These are phyloP conservation scores for Apis cerana DNA, from an alignment of 1,140 invertebrate genomes.

Conservation along the genomic window DNA sequence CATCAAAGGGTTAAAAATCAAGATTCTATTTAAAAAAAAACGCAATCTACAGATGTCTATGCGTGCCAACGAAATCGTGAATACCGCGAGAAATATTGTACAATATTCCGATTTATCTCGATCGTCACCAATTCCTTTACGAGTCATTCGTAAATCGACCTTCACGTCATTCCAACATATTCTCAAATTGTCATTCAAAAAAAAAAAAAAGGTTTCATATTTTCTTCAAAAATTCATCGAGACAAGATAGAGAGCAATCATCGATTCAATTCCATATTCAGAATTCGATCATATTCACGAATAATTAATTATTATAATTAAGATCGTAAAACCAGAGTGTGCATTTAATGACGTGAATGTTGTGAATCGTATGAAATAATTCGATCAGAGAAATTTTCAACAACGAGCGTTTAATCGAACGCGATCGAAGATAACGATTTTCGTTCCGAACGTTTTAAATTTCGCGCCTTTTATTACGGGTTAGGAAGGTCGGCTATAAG, in stretches of 20 bases:
- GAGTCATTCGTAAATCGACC: neutral
- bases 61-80: constrained; percentile 65
- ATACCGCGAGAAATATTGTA: constrained; percentile 27
- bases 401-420: constrained; percentile 5
- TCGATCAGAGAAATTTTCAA: too few relatives aligned
- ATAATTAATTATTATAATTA: neutral
- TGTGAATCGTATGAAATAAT: neutral
- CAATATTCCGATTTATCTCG: constrained; percentile 16
- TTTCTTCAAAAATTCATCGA: neutral
- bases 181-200: neutral
- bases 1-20: neutral
- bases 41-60: constrained; percentile 46
- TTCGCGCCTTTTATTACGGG: neutral
- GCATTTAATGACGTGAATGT: neutral
- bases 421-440: constrained; percentile 3
- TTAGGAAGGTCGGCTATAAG: neutral
- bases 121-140: neutral
- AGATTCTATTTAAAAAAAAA: constrained; percentile 17
- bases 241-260: neutral
- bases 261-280: neutral
- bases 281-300: neutral
- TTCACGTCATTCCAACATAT: neutral
- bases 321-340: neutral
- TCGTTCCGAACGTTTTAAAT: too few relatives aligned
- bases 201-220: neutral